Conservation (phyloP, 2,113 vertebrate genomes). For the Phalacrocorax carbo region DNA sequence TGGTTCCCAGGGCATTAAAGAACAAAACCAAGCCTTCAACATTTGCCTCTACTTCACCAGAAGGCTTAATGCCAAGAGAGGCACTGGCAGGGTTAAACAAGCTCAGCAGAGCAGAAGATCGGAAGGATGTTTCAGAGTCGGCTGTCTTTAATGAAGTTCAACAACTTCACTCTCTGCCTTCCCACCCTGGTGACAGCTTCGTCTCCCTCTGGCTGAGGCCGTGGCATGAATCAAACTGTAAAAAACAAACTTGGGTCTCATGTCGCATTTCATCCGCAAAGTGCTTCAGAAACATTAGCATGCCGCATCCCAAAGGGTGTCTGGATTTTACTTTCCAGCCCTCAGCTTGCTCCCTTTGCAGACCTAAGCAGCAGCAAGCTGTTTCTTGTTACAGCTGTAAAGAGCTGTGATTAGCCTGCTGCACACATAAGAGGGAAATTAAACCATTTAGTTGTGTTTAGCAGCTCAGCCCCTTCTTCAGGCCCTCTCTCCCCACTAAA, state of each 20-base stretch:
- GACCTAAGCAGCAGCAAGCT: conserved; percentile 45
- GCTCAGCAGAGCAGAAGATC: background rate
- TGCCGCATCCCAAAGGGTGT: background rate
- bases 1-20: background rate
- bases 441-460: conserved; percentile 27
- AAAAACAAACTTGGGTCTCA: conserved; percentile 31
- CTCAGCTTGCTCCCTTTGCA: background rate
- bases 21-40: background rate
- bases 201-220: background rate
- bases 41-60: background rate
- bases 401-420: conserved; percentile 63
- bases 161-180: background rate
- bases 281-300: background rate
- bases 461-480: conserved; percentile 47
- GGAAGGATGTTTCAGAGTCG: background rate
- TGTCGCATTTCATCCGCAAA: background rate
- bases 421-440: conserved; percentile 35
- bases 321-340: conserved; percentile 35
- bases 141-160: background rate
- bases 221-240: background rate
- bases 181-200: background rate
- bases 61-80: background rate
- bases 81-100: background rate
- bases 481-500: conserved; percentile 16
- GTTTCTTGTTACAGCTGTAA: conserved; percentile 12